These are phyloP conservation scores for Jacana jacana DNA, from an alignment of 2,113 vertebrate species.

Conservation along the genomic window DNA sequence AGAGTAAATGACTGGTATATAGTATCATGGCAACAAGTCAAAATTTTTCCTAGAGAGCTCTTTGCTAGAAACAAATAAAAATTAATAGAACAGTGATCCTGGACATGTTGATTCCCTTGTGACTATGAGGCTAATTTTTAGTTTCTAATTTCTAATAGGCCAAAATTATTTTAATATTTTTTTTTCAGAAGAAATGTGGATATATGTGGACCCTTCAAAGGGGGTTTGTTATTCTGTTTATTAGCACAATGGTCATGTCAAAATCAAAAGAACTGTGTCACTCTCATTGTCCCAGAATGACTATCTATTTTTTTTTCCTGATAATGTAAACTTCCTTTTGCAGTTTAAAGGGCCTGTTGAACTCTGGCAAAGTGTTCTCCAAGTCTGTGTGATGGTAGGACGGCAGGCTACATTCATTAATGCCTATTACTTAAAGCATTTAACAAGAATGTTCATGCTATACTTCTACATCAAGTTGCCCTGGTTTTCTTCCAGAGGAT, in stretches of 20 bases:
- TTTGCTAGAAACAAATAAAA: not conserved
- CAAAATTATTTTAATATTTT: not conserved
- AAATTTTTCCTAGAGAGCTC: not conserved
- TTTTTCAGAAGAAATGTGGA: not conserved
- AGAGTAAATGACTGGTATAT: not conserved
- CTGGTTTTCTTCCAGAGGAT: not conserved
- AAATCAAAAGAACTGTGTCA: not conserved
- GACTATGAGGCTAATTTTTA: not conserved
- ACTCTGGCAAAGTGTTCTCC: not conserved
- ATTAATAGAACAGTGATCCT: not conserved
- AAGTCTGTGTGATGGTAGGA: not conserved
- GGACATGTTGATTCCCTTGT: not conserved
- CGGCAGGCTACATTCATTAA: not conserved
- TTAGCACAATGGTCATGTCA: not conserved
- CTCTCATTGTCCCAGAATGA: not conserved
- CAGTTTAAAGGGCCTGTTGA: not conserved
- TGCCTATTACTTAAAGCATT: not conserved
- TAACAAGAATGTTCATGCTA: not conserved
- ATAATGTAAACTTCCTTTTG: not conserved
- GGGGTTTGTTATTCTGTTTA: not conserved
- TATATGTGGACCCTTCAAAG: not conserved
- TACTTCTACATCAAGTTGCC: not conserved
- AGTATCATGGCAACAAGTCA: not conserved
- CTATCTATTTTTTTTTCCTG: not conserved
- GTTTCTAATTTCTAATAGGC: not conserved